A percentile compares a stretch with the other conserved stretches of the same genome.
Evolutionary conservation across 2,797 vertebrate species (phyloP).

Genomic region (Tapera naevia): DNA sequence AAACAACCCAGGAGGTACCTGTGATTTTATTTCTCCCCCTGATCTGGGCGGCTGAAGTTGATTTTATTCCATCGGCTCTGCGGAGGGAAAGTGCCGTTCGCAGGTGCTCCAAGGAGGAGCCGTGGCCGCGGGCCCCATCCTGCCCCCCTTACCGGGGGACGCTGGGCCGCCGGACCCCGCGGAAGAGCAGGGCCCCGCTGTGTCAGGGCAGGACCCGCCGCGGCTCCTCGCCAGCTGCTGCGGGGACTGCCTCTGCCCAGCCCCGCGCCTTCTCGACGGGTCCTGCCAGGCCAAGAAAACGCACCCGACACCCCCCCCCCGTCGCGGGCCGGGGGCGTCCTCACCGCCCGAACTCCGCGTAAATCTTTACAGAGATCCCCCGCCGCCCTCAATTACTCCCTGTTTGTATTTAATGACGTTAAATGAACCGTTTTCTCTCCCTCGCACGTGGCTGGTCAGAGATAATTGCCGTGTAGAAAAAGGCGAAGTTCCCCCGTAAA

Average conservation of each 20-base stretch:
- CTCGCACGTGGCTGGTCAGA: conserved; percentile 43
- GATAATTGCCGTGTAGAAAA: conserved; percentile 15
- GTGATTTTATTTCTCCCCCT: neutral
- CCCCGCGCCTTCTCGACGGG: neutral
- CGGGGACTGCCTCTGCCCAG: neutral
- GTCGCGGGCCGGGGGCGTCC: neutral
- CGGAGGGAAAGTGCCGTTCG: neutral
- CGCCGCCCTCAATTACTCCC: conserved; percentile 1
- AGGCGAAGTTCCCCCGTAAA: neutral
- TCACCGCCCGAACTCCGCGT: neutral
- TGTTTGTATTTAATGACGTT: conserved; percentile 39
- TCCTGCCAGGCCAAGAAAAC: neutral
- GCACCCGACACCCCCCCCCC: neutral
- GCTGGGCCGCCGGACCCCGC: neutral
- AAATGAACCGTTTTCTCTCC: conserved; percentile 42
- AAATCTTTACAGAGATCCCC: neutral
- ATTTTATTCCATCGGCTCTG: neutral
- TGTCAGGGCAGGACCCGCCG: neutral
- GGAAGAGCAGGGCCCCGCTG: neutral
- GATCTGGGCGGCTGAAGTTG: neutral
- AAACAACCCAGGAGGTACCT: neutral
- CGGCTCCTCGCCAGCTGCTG: neutral
- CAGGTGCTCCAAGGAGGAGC: neutral
- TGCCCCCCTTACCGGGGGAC: neutral
- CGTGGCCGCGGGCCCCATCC: neutral